Percentiles rank a stretch among this genome's conserved stretches.
These are phyloP conservation scores for Albula glossodonta DNA, from an alignment of 2,113 vertebrate genomes.

Conservation along the genomic window DNA sequence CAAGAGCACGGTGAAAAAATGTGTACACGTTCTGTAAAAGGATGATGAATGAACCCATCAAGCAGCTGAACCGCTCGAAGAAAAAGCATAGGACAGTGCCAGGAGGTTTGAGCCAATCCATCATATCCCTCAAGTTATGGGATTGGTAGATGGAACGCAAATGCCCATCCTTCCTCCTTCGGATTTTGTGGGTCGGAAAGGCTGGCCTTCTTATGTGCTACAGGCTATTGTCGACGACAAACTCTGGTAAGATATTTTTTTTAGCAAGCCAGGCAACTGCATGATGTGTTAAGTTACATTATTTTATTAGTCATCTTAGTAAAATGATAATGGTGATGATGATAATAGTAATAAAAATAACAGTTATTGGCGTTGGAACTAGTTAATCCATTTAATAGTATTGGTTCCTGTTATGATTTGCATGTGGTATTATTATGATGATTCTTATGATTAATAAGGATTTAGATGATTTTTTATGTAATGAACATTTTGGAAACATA, in stretches of 20 bases:
- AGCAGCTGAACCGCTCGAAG: not conserved
- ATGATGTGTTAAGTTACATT: not conserved
- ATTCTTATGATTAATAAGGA: too few species aligned
- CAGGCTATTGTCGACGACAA: not conserved
- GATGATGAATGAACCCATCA: not conserved
- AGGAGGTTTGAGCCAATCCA: not conserved
- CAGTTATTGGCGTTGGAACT: too few species aligned
- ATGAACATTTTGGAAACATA: too few species aligned
- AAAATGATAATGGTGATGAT: too few species aligned
- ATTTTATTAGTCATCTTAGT: too few species aligned
- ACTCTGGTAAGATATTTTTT: not conserved
- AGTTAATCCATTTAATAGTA: too few species aligned
- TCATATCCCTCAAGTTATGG: not conserved
- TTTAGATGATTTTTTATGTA: too few species aligned
- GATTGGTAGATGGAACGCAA: slow-evolving; percentile 1
- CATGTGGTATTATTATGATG: too few species aligned
- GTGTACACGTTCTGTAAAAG: slow-evolving; percentile 20
- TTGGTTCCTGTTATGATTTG: too few species aligned
- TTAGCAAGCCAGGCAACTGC: not conserved
- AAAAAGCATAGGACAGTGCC: slow-evolving; percentile 2
- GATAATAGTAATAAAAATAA: too few species aligned
- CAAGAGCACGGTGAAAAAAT: slow-evolving; percentile 24
- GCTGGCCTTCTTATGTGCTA: slow-evolving; percentile 3
- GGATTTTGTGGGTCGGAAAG: slow-evolving; percentile 1
- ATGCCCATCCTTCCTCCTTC: slow-evolving; percentile 11